A percentile compares a stretch with the other conserved stretches of the same genome.
Evolutionary conservation across 2,888 invertebrate genomes (phyloP).

Genomic region (Muscina levida): DNA sequence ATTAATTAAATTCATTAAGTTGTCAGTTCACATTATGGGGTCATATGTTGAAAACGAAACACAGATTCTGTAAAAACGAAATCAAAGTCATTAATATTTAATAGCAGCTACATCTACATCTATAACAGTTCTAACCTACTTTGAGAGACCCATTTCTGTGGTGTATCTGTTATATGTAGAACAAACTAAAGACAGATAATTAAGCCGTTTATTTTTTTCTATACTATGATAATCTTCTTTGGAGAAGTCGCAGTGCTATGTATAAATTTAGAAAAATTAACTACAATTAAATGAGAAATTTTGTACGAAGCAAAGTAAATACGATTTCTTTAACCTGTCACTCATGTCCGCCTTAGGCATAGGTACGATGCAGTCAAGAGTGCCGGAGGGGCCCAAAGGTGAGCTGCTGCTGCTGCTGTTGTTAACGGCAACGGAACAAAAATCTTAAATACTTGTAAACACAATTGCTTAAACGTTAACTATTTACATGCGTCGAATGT

Average conservation of each 20-base stretch:
- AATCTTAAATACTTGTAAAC: slow-evolving; percentile 9
- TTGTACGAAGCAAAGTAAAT: slow-evolving; percentile 36
- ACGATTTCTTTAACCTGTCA: slow-evolving; percentile 63
- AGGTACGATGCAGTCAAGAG: slow-evolving; percentile 1
- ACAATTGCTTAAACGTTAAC: slow-evolving; percentile 14
- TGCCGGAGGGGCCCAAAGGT: slow-evolving; percentile 4
- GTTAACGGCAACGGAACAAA: too few relatives aligned
- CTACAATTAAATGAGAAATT: slow-evolving; percentile 32
- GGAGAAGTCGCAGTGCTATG: too few relatives aligned
- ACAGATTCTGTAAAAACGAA: too few relatives aligned
- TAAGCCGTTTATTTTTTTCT: background rate
- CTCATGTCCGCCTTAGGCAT: too few relatives aligned
- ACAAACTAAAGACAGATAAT: background rate
- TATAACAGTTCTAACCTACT: slow-evolving; percentile 3
- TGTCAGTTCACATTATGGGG: slow-evolving; percentile 23
- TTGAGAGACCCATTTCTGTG: slow-evolving; percentile 2
- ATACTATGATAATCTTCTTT: background rate
- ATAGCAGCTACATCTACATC: too few relatives aligned
- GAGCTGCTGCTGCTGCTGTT: slow-evolving; percentile 51
- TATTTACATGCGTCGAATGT: slow-evolving; percentile 23
- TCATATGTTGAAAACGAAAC: background rate
- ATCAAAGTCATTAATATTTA: slow-evolving; percentile 23
- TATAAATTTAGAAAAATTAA: background rate
- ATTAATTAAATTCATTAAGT: slow-evolving; percentile 16
- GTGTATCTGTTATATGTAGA: background rate